These are phyloP conservation scores for Seladonia tumulorum DNA, from an alignment of 2,888 invertebrate species.

Conservation along the genomic window DNA sequence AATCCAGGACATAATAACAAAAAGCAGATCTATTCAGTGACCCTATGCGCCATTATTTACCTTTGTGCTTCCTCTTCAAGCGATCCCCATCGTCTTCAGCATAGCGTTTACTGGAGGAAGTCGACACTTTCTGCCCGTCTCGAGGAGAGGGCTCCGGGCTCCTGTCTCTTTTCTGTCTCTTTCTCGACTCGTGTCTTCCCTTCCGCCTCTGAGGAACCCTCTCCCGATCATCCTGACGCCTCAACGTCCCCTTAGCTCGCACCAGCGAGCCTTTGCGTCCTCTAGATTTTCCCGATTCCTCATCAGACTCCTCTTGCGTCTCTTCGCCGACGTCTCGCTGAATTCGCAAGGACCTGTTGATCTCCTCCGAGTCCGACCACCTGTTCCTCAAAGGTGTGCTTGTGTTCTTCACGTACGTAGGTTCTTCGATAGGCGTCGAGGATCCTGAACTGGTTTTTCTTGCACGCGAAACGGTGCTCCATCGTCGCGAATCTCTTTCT, in stretches of 20 bases:
- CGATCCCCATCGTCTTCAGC: conserved; percentile 21
- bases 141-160: conserved; percentile 18
- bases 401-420: conserved; percentile 25
- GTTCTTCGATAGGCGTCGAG: conserved; percentile 18
- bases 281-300: background rate
- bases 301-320: conserved; percentile 18
- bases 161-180: conserved; percentile 2
- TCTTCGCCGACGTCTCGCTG: conserved; percentile 7
- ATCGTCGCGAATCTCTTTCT: conserved; percentile 29
- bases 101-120: conserved; percentile 18
- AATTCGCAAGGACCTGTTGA: conserved; percentile 40
- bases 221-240: conserved; percentile 7
- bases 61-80: conserved; percentile 30
- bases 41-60: background rate
- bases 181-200: conserved; percentile 1
- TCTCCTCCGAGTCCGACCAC: conserved; percentile 41
- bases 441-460: conserved; percentile 26
- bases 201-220: conserved; percentile 1
- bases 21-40: background rate
- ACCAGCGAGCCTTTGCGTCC: background rate
- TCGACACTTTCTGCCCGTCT: background rate
- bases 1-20: background rate
- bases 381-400: conserved; percentile 33
- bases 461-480: conserved; percentile 17
- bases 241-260: background rate